Evolutionary conservation across 2,888 invertebrate genomes (phyloP).

Genomic region (Acholoe squamosa): DNA sequence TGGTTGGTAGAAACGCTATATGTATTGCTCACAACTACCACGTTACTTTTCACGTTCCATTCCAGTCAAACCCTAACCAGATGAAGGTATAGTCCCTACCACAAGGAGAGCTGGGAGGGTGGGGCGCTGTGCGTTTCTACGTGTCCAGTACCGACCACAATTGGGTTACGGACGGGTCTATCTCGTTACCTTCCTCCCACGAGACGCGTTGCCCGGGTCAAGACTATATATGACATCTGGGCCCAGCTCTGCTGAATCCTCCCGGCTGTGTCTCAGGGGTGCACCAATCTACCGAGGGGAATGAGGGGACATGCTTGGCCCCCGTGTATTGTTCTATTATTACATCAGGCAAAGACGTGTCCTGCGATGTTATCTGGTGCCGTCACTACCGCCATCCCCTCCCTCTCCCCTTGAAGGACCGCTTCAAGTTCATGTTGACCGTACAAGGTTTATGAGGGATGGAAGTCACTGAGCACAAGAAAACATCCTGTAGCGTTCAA

Average conservation of each 20-base stretch:
- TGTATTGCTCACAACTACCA: too few species aligned
- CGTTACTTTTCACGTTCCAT: too few species aligned
- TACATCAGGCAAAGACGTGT: neutral
- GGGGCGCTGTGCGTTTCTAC: too few species aligned
- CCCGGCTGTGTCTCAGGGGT: neutral
- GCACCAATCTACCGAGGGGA: neutral
- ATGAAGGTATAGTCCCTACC: too few species aligned
- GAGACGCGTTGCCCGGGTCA: neutral
- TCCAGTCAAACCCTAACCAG: too few species aligned
- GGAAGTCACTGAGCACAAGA: too few species aligned
- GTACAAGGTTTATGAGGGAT: too few species aligned
- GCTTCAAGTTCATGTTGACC: too few species aligned
- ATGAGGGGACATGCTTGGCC: neutral
- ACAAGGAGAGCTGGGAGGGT: too few species aligned
- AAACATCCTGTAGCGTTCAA: too few species aligned
- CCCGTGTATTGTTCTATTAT: conserved; percentile 25
- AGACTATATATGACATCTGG: conserved; percentile 23
- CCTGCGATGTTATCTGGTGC: neutral
- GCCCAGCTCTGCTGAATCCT: neutral
- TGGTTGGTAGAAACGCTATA: too few species aligned
- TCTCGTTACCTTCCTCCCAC: neutral
- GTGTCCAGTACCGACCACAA: neutral
- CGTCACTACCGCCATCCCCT: neutral
- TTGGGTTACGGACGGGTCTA: conserved; percentile 27
- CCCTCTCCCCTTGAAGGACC: neutral